A percentile compares a stretch with the other conserved stretches of the same genome.
phyloP scores from a whole-genome alignment of 2,113 vertebrate species.

The cattle (Bos taurus) region DNA sequence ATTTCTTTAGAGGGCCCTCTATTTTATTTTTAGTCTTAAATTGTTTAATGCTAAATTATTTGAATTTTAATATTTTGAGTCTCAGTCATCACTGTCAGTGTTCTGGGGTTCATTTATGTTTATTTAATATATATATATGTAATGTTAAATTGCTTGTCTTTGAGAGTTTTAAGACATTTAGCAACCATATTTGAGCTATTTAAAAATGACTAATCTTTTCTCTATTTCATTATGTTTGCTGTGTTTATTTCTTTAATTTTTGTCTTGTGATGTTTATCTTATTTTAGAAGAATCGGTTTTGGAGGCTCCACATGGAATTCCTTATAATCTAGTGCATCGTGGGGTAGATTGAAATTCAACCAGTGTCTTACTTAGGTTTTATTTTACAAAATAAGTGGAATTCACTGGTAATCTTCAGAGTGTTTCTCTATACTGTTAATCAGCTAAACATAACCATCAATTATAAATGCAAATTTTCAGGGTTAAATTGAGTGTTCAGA shows the following conservation, averaged over 20 bases:
- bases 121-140: not conserved
- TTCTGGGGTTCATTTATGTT: not conserved
- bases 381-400: slow-evolving; percentile 74
- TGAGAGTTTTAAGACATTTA: not conserved
- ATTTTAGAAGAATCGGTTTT: slow-evolving; percentile 49
- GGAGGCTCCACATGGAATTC: slow-evolving; percentile 29
- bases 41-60: not conserved
- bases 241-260: slow-evolving; percentile 25
- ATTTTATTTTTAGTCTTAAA: not conserved
- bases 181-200: not conserved
- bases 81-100: not conserved
- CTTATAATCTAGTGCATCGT: slow-evolving; percentile 28
- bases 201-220: not conserved
- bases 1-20: not conserved
- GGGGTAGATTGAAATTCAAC: slow-evolving; percentile 64
- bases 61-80: not conserved
- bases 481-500: slow-evolving; percentile 71
- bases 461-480: slow-evolving; percentile 75
- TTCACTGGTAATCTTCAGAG: slow-evolving; percentile 71
- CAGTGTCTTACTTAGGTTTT: slow-evolving; percentile 65
- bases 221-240: not conserved
- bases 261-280: not conserved
- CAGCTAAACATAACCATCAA: slow-evolving; percentile 72
- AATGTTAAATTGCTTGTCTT: slow-evolving; percentile 12
- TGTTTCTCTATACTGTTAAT: slow-evolving; percentile 75